Base-by-base conservation (phyloP, 30 jellyfish, hydroid and myxozoan genomes). In the Turritopsis rubra region DNA sequence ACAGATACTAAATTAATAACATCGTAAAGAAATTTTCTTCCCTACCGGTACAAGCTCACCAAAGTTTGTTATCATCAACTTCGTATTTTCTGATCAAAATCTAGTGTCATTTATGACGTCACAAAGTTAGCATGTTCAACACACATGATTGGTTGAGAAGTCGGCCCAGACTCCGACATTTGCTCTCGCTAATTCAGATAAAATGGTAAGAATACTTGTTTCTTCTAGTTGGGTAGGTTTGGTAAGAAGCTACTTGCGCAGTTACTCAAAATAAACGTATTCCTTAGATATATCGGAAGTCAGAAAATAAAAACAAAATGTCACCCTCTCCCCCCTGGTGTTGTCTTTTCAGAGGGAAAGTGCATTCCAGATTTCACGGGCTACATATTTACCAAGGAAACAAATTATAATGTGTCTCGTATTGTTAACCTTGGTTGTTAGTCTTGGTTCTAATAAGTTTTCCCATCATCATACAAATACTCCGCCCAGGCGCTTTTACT, bases 91-190 rank as follows among this genome's bases (percentile, higher is more conserved):
- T 66, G 27, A 66, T 26, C 29, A 66, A 66, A 66, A 66, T 66
- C 27, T 26, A 26, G 76, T 66, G 76, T 66, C 76, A 66, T 66
- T 66, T 66, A 66, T 66, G 76, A 66, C 76, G 76, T 66, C 76
- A 66, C 76, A 26, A 21, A 66, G 27, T 66, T 66, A 21, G 27
- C 29, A 26, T 26, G 29, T 21, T 21, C 29, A 21, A 17, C 29
- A 21, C 76, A 21, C 29, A 66, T 66, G 76, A 66, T 66, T 66
- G 76, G 76, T 17, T 66, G 17, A 66, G 9, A 26, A 26, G 76
- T 66, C 76, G 76, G 29, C 76, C 29, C 76, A 66, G 76, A 8
- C 76, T 26, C 29, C 60, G 13, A 41, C 5, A 41, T 41, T 41
- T 41, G 5, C 5, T 41, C 60, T 41, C 60, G 60, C 13, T 41